Evolutionary conservation across 2,888 invertebrate genomes (phyloP), one percentile per base, ranked within the genome.

Genomic region (Merodon equestris): DNA sequence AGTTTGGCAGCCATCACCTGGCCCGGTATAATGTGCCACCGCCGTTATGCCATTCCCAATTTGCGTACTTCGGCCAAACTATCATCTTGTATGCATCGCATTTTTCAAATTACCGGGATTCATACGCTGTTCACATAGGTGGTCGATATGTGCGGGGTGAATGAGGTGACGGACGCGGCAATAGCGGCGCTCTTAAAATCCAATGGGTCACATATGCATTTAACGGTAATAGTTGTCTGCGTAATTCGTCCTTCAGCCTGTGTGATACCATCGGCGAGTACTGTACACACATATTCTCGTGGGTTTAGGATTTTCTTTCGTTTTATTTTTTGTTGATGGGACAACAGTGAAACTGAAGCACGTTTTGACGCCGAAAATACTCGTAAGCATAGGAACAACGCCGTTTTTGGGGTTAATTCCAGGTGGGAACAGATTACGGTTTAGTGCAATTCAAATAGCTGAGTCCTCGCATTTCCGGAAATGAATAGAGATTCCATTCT

Each of bases 191-290:
- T 45, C 47, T 61, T 63, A 57, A 72, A 77, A 77, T 67, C 63
- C 84, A 83, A 81, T 66, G 83, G 82, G 85, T 83, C 86, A 83
- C 87, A 88, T 87, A 87, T 88, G 87, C 85, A 86, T 81, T 86
- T 86, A 87, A 88, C 85, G 86, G 86, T 86, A 87, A 87, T 87
- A 87, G 86, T 87, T 87, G 87, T 87, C 86, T 85, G 86, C 86
- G 86, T 86, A 87, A 88, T 87, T 87, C 87, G 86, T 85, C 86
- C 83, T 84, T 27, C 27, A 7, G 27, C 27, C 27, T 27, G 27
- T 27, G 7, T 27, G 27, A 27, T 27, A 27, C 27, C 27, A 27
- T 4, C 27, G n/a, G n/a, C n/a, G n/a, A n/a, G n/a, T n/a, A n/a
- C n/a, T n/a, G n/a, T n/a, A n/a, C n/a, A n/a, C n/a, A n/a, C n/a